A percentile compares a stretch with the other conserved stretches of the same genome.
Conservation (phyloP, 2,797 vertebrate genomes). For the Oreonectes daqikongensis region DNA sequence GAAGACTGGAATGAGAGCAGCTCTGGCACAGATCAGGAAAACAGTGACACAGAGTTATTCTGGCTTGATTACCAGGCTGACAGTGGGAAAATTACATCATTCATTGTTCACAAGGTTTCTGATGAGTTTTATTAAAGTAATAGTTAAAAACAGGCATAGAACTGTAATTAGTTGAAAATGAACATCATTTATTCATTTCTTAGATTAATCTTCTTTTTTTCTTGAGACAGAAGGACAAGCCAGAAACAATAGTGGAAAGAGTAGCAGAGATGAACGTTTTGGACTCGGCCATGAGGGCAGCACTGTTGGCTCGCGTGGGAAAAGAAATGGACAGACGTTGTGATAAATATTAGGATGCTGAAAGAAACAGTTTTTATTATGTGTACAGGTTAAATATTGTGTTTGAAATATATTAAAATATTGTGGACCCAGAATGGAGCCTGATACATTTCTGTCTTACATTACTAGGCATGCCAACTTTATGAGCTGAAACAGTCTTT, state of each 20-base stretch:
- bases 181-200: not conserved
- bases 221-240: slow-evolving; percentile 81
- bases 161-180: not conserved
- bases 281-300: slow-evolving; percentile 83
- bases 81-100: slow-evolving; percentile 83
- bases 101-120: slow-evolving; percentile 88
- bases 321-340: slow-evolving; percentile 87
- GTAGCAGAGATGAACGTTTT: slow-evolving; percentile 83
- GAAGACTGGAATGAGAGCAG: slow-evolving; percentile 84
- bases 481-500: no score
- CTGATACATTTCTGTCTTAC: not conserved
- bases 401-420: not conserved
- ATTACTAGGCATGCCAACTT: no score
- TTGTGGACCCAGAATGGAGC: not conserved
- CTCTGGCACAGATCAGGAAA: slow-evolving; percentile 81
- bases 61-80: slow-evolving; percentile 93
- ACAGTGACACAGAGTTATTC: slow-evolving; percentile 82
- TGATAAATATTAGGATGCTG: slow-evolving; percentile 74
- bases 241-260: slow-evolving; percentile 80
- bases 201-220: not conserved
- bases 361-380: not conserved
- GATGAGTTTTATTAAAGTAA: not conserved
- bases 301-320: slow-evolving; percentile 80
- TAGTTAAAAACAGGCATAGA: not conserved
- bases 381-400: slow-evolving; percentile 8